These are phyloP conservation scores for Ochlodes sylvanus DNA, from an alignment of 2,888 invertebrate genomes.

Conservation along the genomic window DNA sequence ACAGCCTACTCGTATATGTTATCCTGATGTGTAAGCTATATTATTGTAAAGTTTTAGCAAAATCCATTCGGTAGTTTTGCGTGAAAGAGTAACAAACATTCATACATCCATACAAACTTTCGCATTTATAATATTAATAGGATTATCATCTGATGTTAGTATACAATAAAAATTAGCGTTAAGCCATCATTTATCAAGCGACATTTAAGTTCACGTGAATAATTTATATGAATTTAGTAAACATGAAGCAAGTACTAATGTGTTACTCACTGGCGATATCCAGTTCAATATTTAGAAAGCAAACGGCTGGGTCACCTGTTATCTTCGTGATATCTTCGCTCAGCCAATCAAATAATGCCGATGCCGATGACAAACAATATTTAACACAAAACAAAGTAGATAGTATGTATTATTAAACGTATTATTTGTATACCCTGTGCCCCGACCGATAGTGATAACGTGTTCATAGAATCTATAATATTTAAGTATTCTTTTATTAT, in stretches of 20 bases:
- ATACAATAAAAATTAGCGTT: too few relatives aligned
- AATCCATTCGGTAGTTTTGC: too few relatives aligned
- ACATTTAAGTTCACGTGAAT: background rate
- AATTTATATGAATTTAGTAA: slow-evolving; percentile 2
- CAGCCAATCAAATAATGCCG: slow-evolving; percentile 6
- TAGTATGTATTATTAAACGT: background rate
- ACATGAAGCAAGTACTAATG: background rate
- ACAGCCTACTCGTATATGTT: too few relatives aligned
- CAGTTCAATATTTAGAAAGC: slow-evolving; percentile 18
- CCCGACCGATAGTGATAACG: background rate
- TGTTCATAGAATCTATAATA: background rate
- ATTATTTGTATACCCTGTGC: background rate
- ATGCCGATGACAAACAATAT: slow-evolving; percentile 16
- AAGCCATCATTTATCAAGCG: background rate
- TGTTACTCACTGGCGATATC: slow-evolving; percentile 10
- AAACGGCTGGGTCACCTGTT: slow-evolving; percentile 14
- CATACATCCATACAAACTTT: too few relatives aligned
- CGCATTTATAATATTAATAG: too few relatives aligned
- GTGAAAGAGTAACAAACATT: too few relatives aligned
- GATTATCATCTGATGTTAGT: too few relatives aligned
- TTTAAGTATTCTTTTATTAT: background rate
- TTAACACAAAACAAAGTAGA: slow-evolving; percentile 9
- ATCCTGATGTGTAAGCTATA: too few relatives aligned
- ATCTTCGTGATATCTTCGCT: slow-evolving; percentile 22
- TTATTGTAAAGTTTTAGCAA: too few relatives aligned